Evolutionary conservation across 1,140 invertebrate species (phyloP), one percentile per base, ranked within the genome.

Genomic region (Solen grandis): DNA sequence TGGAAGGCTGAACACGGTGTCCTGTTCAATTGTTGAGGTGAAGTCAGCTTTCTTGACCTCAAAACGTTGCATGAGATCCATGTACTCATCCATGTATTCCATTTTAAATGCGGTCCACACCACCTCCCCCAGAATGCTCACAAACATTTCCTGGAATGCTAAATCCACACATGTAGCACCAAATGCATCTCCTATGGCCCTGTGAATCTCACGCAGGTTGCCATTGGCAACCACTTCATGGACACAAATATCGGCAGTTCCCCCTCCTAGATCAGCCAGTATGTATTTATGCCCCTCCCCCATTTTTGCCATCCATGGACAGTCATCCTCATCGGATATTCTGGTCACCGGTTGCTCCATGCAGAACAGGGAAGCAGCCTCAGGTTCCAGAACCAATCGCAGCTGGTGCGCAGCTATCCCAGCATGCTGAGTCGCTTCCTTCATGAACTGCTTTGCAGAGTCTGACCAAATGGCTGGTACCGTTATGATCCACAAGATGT

Each of bases 311-410:
- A 69, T 14, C 10, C 33, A 35, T n/a, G 57, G 41, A 33, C 25
- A 13, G 54, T 31, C 63, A 38, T 55, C 46, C 50, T 46, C 38
- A 10, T 29, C 29, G 1, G 31, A 13, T 4, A 46, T 41, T 35
- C 81, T 76, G n/a, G 69, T 22, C 5, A 63, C n/a, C 19, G 63
- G 46, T 22, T 57, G 38, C 46, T 78, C 62, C 35, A 60, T 72
- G n/a, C 72, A 69, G 31, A 66, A 82, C 38, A 81, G 62, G 8
- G 83, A 81, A 25, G 83, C 83, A 35, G 69, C 74, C 57, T 81
- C 83, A 1, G 83, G 83, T 75, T 84, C 83, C 13, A 84, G 50
- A 13, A 78, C 83, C 0, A 84, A 36, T 41, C 59, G 36, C 16
- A 81, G 46, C 5, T 63, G 54, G 14, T 70, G 60, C 8, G 33